A percentile compares a stretch with the other conserved stretches of the same genome.
phyloP scores from a whole-genome alignment of 1,140 invertebrate species.

The Anastatus disparis region DNA sequence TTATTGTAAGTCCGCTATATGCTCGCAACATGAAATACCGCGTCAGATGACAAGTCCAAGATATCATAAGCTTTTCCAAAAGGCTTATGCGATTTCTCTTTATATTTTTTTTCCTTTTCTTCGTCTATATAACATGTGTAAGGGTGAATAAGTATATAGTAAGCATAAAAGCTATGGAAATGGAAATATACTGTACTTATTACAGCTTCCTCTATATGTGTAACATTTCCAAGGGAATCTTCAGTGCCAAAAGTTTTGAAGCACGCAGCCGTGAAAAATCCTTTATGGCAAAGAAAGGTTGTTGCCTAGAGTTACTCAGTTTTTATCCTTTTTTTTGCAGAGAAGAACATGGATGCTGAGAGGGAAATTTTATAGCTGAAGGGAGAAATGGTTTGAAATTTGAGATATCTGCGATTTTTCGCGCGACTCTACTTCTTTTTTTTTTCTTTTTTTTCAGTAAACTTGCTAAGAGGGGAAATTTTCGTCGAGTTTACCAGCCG shows the following conservation, averaged over 20 bases:
- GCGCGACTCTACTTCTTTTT: too few species aligned
- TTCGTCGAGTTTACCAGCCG: background rate
- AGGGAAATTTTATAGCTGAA: slow-evolving; percentile 38
- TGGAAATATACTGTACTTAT: background rate
- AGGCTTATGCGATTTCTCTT: slow-evolving; percentile 45
- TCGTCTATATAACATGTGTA: too few species aligned
- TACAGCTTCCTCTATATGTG: background rate
- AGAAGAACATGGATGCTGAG: slow-evolving; percentile 2
- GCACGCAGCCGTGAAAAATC: slow-evolving; percentile 44
- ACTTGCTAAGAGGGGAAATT: background rate
- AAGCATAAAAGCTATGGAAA: background rate
- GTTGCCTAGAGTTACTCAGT: background rate
- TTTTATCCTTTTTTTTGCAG: slow-evolving; percentile 18
- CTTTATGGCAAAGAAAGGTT: background rate
- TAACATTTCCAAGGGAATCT: background rate
- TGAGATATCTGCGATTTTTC: slow-evolving; percentile 33
- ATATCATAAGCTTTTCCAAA: slow-evolving; percentile 42
- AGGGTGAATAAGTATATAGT: too few species aligned
- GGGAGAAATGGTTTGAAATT: slow-evolving; percentile 31
- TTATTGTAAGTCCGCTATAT: background rate
- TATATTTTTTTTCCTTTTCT: too few species aligned
- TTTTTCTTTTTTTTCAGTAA: background rate
- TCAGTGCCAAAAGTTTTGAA: slow-evolving; percentile 41
- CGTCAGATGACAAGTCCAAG: slow-evolving; percentile 47
- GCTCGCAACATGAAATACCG: slow-evolving; percentile 8